Evolutionary conservation across 1,140 invertebrate genomes (phyloP).

Genomic region (Drosophila orena): DNA sequence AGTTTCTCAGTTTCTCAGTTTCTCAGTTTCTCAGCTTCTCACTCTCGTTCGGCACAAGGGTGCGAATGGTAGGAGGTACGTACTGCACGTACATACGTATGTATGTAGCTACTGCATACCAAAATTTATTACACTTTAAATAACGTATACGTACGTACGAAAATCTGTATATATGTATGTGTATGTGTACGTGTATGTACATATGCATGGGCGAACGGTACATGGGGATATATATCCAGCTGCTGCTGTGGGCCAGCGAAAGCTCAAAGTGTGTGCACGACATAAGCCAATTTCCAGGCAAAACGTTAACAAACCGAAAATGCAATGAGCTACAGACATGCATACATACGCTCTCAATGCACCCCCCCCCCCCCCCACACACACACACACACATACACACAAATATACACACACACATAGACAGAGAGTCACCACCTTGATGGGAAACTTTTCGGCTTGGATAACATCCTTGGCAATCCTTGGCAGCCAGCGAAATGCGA

Average conservation of each 20-base stretch:
- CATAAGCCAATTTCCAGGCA: constrained; percentile 56
- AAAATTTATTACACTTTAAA: constrained; percentile 73
- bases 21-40: constrained; percentile 22
- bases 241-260: neutral
- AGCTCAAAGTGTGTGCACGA: constrained; percentile 36
- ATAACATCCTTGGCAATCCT: constrained; percentile 16
- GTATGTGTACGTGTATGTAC: too few relatives aligned
- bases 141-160: constrained; percentile 50
- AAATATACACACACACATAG: too few relatives aligned
- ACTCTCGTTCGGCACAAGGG: constrained; percentile 40
- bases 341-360: too few relatives aligned
- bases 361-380: too few relatives aligned
- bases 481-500: constrained; percentile 27
- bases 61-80: constrained; percentile 31
- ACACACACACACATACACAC: neutral
- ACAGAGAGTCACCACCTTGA: constrained; percentile 13
- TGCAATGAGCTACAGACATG: constrained; percentile 27
- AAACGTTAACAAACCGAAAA: constrained; percentile 53
- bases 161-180: constrained; percentile 16
- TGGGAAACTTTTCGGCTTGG: constrained; percentile 35
- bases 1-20: too few relatives aligned
- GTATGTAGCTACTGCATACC: constrained; percentile 30
- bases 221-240: neutral
- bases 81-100: neutral
- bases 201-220: neutral